Evolutionary conservation across 2,888 invertebrate genomes (phyloP).

Genomic region (Abscondita cerata): DNA sequence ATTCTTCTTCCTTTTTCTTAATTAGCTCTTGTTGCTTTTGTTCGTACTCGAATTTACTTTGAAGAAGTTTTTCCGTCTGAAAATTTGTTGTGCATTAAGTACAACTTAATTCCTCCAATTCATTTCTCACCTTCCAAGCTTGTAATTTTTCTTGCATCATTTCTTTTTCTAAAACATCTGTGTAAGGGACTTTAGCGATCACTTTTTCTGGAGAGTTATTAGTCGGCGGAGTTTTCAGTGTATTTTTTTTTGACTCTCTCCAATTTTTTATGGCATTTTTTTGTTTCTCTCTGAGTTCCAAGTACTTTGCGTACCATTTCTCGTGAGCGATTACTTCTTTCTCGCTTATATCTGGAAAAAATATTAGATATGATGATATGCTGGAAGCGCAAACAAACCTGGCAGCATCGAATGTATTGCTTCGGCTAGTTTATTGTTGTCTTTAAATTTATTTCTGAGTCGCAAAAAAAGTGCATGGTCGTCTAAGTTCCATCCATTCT

Average conservation of each 20-base stretch:
- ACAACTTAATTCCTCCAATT: conserved; percentile 7
- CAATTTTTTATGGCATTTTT: conserved; percentile 57
- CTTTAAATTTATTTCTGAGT: conserved; percentile 49
- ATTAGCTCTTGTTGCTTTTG: conserved; percentile 42
- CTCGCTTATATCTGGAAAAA: conserved; percentile 51
- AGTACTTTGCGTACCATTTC: conserved; percentile 61
- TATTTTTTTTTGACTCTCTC: conserved; percentile 50
- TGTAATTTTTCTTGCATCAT: conserved; percentile 41
- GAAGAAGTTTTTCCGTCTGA: conserved; percentile 9
- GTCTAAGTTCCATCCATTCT: conserved; percentile 66
- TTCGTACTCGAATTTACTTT: not conserved
- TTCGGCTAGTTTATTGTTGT: conserved; percentile 43
- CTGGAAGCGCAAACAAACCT: conserved; percentile 39
- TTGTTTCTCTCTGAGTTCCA: conserved; percentile 57
- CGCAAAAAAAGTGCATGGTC: conserved; percentile 64
- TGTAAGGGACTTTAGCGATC: too few species aligned
- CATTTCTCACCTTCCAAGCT: conserved; percentile 45
- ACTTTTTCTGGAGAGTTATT: not conserved
- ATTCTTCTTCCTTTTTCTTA: conserved; percentile 49
- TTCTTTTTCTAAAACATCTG: conserved; percentile 18
- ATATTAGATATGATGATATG: too few species aligned
- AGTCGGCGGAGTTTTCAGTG: not conserved
- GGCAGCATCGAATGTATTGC: conserved; percentile 49
- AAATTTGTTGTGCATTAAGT: not conserved
- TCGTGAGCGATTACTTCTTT: conserved; percentile 60